Evolutionary conservation across 1,140 invertebrate species (phyloP).

Genomic region (Drosophila murphyi): DNA sequence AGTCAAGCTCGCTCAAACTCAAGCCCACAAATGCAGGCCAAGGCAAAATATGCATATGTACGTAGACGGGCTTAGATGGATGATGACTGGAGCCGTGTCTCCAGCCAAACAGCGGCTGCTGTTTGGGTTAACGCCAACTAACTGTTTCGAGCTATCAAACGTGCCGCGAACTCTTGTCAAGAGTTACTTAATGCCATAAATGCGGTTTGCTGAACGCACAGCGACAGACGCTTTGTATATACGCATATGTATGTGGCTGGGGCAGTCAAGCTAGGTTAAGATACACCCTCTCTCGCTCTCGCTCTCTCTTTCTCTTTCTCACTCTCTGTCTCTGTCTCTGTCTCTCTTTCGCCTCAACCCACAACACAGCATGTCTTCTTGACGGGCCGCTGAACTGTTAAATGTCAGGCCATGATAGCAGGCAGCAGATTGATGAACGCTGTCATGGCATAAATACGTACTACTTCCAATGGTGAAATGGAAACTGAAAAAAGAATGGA

Average conservation of each 20-base stretch:
- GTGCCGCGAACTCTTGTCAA: constrained; percentile 59
- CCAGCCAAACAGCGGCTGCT: constrained; percentile 18
- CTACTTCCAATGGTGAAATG: constrained; percentile 36
- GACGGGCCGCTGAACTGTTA: constrained; percentile 59
- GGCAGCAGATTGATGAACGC: constrained; percentile 51
- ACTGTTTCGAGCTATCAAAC: constrained; percentile 56
- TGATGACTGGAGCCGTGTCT: constrained; percentile 12
- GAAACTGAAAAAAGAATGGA: constrained; percentile 37
- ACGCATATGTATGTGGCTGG: constrained; percentile 30
- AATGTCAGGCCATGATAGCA: constrained; percentile 54
- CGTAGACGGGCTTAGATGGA: not conserved
- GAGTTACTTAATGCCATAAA: constrained; percentile 60
- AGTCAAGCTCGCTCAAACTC: not conserved
- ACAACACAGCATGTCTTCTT: constrained; percentile 24
- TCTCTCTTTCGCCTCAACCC: too few species aligned
- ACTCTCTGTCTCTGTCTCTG: not conserved
- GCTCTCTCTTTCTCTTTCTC: not conserved
- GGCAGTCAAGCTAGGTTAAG: constrained; percentile 46
- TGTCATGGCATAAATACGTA: constrained; percentile 49
- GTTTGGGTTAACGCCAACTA: constrained; percentile 60
- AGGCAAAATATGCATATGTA: constrained; percentile 57
- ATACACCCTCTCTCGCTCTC: constrained; percentile 4
- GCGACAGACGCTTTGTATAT: not conserved
- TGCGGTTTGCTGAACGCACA: constrained; percentile 48
- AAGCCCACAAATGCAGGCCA: constrained; percentile 67